These are phyloP conservation scores for Schizopygopsis pylzovi DNA, from an alignment of 2,797 vertebrate genomes.

Conservation along the genomic window DNA sequence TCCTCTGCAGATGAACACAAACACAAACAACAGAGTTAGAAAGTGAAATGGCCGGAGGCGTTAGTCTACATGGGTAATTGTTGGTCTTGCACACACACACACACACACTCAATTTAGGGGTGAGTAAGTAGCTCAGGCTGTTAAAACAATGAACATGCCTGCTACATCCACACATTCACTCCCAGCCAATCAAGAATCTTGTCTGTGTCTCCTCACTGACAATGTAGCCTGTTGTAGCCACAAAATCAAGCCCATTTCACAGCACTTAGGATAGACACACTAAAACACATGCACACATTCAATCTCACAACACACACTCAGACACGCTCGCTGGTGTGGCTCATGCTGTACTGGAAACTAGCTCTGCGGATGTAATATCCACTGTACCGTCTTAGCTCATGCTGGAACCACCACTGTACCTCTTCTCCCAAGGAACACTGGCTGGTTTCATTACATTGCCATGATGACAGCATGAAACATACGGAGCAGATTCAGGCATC, in stretches of 20 bases:
- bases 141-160: conserved; percentile 49
- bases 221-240: conserved; percentile 41
- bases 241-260: conserved; percentile 43
- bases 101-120: conserved; percentile 33
- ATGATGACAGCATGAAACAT: conserved; percentile 72
- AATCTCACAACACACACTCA: background rate
- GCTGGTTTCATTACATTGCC: conserved; percentile 69
- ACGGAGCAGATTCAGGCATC: conserved; percentile 68
- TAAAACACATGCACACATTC: conserved; percentile 28
- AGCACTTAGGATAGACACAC: conserved; percentile 16
- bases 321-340: background rate
- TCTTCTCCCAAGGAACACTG: conserved; percentile 53
- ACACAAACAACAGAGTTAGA: conserved; percentile 56
- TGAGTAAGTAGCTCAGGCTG: conserved; percentile 45
- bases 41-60: conserved; percentile 30
- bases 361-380: conserved; percentile 58
- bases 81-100: background rate
- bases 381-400: conserved; percentile 61
- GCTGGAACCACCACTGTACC: conserved; percentile 62
- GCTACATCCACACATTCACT: conserved; percentile 40
- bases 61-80: conserved; percentile 42
- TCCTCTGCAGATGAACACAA: conserved; percentile 76
- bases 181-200: conserved; percentile 38
- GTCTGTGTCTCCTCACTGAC: conserved; percentile 24
- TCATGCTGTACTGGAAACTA: conserved; percentile 80